Percentiles rank a stretch among this genome's conserved stretches.
Evolutionary conservation across 2,113 vertebrate genomes (phyloP).

Genomic region (Vombatus ursinus): DNA sequence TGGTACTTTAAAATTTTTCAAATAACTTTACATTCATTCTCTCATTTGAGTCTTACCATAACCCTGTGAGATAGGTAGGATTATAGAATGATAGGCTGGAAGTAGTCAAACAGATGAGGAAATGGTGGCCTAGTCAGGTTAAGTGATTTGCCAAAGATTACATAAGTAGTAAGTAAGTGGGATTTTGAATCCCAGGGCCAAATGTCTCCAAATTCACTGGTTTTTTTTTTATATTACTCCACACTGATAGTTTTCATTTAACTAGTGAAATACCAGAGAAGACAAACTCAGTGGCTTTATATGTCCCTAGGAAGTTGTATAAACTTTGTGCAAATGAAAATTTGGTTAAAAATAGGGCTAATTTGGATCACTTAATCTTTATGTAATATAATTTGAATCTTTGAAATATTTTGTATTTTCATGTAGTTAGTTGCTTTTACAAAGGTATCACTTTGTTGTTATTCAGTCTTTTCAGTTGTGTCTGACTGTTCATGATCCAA

Average conservation of each 20-base stretch:
- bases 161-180: background rate
- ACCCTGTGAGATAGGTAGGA: background rate
- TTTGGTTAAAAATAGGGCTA: background rate
- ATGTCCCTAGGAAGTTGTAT: background rate
- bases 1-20: background rate
- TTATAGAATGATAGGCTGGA: background rate
- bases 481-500: background rate
- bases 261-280: background rate
- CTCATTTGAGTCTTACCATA: background rate
- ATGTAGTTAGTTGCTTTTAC: background rate
- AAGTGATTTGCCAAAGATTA: background rate
- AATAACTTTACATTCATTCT: background rate
- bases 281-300: background rate
- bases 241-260: background rate
- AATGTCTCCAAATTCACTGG: background rate
- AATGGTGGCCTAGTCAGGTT: background rate
- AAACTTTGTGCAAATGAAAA: background rate
- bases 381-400: background rate
- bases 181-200: fast-evolving
- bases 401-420: background rate
- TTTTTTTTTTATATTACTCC: background rate
- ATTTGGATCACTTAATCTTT: background rate
- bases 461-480: background rate
- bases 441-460: background rate
- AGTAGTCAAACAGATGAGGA: background rate